A percentile compares a stretch with the other conserved stretches of the same genome.
These are phyloP conservation scores for Synergus itoensis DNA, from an alignment of 2,888 invertebrate genomes.

Conservation along the genomic window DNA sequence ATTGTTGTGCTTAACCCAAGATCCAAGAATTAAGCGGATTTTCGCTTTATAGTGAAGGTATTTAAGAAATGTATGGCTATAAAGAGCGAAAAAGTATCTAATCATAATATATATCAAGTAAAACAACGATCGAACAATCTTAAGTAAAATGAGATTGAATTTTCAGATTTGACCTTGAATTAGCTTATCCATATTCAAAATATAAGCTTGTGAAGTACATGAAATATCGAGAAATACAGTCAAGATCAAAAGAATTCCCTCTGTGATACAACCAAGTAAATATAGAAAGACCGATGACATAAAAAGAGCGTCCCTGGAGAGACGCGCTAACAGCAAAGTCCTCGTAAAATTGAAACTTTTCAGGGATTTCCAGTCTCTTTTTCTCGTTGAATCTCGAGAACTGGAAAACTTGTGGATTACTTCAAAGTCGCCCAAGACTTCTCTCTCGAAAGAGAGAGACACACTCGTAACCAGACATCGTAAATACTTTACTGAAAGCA, in stretches of 20 bases:
- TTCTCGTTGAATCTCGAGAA: neutral
- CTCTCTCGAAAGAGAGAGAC: neutral
- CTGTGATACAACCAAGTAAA: constrained; percentile 1
- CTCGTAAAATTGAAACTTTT: constrained; percentile 22
- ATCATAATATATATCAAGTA: no score
- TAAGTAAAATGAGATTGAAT: no score
- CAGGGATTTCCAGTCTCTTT: constrained; percentile 13
- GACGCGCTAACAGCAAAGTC: constrained; percentile 34
- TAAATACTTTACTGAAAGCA: constrained; percentile 22
- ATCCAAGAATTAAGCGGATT: neutral
- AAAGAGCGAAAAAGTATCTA: no score
- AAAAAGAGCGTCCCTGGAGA: constrained; percentile 25
- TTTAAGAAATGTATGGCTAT: no score
- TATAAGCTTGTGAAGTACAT: neutral
- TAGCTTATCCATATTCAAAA: neutral
- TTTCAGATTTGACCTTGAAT: neutral
- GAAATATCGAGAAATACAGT: neutral
- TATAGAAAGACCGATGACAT: constrained; percentile 19
- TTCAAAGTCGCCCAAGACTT: constrained; percentile 32
- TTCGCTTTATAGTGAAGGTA: no score
- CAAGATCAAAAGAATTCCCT: constrained; percentile 5
- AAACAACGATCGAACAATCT: no score
- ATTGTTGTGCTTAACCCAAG: neutral
- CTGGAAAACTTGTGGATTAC: constrained; percentile 34
- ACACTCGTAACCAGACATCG: constrained; percentile 8